Conservation (phyloP, 2,113 vertebrate genomes). For the Syngnathus scovelli region DNA sequence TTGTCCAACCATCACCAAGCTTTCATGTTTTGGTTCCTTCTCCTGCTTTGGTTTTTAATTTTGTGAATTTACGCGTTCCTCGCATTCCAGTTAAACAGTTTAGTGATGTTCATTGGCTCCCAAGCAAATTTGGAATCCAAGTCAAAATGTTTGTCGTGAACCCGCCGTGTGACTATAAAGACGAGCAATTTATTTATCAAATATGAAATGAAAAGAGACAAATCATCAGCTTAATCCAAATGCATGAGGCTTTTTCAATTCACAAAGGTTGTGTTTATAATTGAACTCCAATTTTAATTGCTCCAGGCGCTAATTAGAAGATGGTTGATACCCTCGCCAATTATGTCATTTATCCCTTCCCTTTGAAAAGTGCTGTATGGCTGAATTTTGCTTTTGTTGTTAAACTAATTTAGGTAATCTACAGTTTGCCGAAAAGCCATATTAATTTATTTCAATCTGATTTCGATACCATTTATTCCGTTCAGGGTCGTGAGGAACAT, state of each 20-base stretch:
- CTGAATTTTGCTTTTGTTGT: not conserved
- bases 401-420: conserved; percentile 1
- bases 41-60: too few relatives aligned
- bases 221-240: too few relatives aligned
- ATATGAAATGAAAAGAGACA: too few relatives aligned
- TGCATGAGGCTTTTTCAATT: not conserved
- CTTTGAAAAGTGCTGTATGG: not conserved
- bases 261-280: not conserved
- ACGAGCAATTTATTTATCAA: too few relatives aligned
- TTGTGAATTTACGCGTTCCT: too few relatives aligned
- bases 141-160: too few relatives aligned
- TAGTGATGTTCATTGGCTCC: too few relatives aligned
- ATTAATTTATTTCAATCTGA: not conserved
- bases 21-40: too few relatives aligned
- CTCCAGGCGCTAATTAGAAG: not conserved
- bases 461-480: not conserved
- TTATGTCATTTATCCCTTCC: not conserved
- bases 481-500: not conserved
- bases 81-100: too few relatives aligned
- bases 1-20: too few relatives aligned
- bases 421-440: not conserved
- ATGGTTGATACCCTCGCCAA: not conserved
- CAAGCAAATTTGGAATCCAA: too few relatives aligned
- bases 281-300: not conserved
- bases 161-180: too few relatives aligned